Base-by-base conservation (phyloP, 2,888 invertebrate species). In the Lamellibrachia satsuma region DNA sequence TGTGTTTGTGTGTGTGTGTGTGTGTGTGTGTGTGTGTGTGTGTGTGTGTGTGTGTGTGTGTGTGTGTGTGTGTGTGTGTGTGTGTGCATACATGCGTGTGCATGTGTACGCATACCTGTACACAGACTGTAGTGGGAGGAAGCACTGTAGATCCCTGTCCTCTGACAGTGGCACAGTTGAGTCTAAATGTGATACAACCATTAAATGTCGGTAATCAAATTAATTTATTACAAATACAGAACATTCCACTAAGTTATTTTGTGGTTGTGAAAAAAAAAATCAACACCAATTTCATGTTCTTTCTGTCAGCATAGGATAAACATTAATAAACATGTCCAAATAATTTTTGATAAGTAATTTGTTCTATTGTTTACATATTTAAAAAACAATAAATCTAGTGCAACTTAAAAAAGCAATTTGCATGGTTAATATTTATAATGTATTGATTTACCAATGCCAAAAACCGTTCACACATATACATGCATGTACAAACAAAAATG, bases 121-220 rank as follows among this genome's bases (percentile, higher is more conserved):
- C 60, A 96, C 95, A 93, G 96, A 96, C 91, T 95, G 97, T 90
- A 98, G 97, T 0, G 98, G 98, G 94, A 98, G 96, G 96, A 98
- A 98, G 51, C 98, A 98, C 95, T 98, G 97, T 92, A 98, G 96
- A 96, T 98, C 98, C 95, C 97, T 97, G 96, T 98, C 98, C 96
- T 98, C 98, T 0, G 98, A 97, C 92, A 98, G 97, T 4, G 98
- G 98, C 0, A 95, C 92, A 60, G 95, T 95, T 91, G 94, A 94
- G 95, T 95, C 96, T 96, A 94, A 15, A 92, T 22, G 90, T 8
- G 51, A 57, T 27, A 51, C 60, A 91, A 15, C 11, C 60, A 7
- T 60, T 60, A 15, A 39, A 39, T 75, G 75, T 75, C 15, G 22
- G 15, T 75, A 3, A n/a, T 75, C 75, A 22, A 75, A 75, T 6